These are phyloP conservation scores for Mesaphorura yosii DNA, from an alignment of 1,140 invertebrate genomes.

Conservation along the genomic window DNA sequence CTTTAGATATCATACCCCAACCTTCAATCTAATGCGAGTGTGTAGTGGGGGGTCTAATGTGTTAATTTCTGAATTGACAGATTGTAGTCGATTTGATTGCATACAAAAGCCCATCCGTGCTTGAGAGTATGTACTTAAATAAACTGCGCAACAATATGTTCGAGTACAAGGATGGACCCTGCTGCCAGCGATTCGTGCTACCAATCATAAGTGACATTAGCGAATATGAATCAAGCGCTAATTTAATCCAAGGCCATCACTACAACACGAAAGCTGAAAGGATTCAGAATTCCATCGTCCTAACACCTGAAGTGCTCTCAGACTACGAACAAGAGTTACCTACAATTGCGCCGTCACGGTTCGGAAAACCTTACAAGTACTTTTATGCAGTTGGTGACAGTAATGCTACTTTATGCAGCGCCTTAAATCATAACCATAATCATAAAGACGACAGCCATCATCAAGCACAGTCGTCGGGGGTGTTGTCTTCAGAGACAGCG, in stretches of 20 bases:
- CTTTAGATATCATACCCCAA: background rate
- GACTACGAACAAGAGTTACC: slow-evolving; percentile 34
- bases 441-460: no score
- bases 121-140: slow-evolving; percentile 37
- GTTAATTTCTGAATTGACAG: slow-evolving; percentile 41
- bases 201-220: slow-evolving; percentile 32
- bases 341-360: slow-evolving; percentile 34
- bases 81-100: slow-evolving; percentile 35
- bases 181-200: slow-evolving; percentile 32
- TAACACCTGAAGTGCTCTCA: slow-evolving; percentile 21
- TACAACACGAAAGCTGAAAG: slow-evolving; percentile 25
- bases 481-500: no score
- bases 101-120: slow-evolving; percentile 35
- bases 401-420: no score
- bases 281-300: slow-evolving; percentile 23
- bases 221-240: slow-evolving; percentile 4
- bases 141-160: slow-evolving; percentile 33
- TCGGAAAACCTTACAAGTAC: slow-evolving; percentile 36
- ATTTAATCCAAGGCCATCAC: slow-evolving; percentile 8
- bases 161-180: slow-evolving; percentile 31
- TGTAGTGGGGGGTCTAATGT: slow-evolving; percentile 33
- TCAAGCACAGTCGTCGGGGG: no score
- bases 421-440: no score
- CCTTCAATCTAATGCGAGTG: background rate
- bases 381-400: no score